Evolutionary conservation across 2,888 invertebrate genomes (phyloP).

Genomic region (Noctua janthina): DNA sequence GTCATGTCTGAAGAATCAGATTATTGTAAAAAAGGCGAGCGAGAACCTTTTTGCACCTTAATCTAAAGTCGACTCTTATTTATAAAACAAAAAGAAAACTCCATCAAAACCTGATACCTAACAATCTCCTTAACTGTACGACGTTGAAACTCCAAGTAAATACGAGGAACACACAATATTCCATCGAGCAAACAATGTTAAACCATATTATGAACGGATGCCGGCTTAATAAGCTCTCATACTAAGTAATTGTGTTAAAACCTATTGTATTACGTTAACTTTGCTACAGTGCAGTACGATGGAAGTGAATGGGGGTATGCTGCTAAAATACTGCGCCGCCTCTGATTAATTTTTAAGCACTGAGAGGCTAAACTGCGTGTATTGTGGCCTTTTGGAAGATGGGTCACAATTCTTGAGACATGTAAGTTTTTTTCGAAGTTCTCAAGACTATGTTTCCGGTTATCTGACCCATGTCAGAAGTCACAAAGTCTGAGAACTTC

Average conservation of each 20-base stretch:
- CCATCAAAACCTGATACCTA: slow-evolving; percentile 6
- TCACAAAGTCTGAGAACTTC: background rate
- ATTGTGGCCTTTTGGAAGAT: slow-evolving; percentile 4
- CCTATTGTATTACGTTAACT: slow-evolving; percentile 66
- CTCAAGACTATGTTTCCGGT: background rate
- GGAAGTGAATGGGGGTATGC: slow-evolving; percentile 68
- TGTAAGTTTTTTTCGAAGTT: background rate
- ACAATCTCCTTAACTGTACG: slow-evolving; percentile 8
- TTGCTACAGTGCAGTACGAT: slow-evolving; percentile 57
- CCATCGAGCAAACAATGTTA: slow-evolving; percentile 55
- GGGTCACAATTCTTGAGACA: background rate
- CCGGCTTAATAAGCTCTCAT: slow-evolving; percentile 65
- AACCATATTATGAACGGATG: slow-evolving; percentile 62
- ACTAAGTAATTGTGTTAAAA: slow-evolving; percentile 70
- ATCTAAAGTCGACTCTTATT: background rate
- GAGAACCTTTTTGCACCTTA: background rate
- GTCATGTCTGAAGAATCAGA: background rate
- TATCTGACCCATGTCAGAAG: background rate
- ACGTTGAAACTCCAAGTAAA: slow-evolving; percentile 38
- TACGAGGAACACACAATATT: slow-evolving; percentile 53
- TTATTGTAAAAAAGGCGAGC: background rate
- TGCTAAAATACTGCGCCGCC: slow-evolving; percentile 62
- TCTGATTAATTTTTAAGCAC: slow-evolving; percentile 50
- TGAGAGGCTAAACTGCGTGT: slow-evolving; percentile 25
- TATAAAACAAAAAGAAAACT: slow-evolving; percentile 4